Evolutionary conservation across 2,113 vertebrate species (phyloP).

Genomic region (Serinus canaria): DNA sequence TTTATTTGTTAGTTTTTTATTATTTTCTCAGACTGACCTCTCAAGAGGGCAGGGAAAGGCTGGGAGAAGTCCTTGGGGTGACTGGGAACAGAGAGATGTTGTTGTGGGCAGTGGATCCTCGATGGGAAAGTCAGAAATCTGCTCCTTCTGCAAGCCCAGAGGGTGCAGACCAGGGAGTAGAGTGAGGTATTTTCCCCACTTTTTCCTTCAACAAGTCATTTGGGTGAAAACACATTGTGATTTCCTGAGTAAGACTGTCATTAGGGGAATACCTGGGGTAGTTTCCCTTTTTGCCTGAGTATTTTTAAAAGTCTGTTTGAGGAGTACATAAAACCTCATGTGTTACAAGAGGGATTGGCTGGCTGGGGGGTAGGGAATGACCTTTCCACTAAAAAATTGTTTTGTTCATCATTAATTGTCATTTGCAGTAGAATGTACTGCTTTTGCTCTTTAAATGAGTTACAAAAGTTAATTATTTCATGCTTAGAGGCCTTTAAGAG

Average conservation of each 20-base stretch:
- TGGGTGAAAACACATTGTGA: rapidly evolving
- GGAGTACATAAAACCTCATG: neutral
- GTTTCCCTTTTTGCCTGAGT: neutral
- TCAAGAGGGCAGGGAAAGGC: neutral
- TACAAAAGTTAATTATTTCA: neutral
- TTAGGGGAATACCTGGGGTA: neutral
- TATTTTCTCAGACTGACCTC: neutral
- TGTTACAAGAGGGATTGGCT: neutral
- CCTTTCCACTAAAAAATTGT: neutral
- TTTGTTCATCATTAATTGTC: neutral
- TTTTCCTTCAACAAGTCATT: neutral
- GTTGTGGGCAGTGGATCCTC: neutral
- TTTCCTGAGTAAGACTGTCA: neutral
- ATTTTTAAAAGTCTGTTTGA: neutral
- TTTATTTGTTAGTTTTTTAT: neutral
- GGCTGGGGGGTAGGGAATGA: neutral
- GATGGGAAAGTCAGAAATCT: neutral
- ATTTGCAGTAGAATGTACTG: neutral
- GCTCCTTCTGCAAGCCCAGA: neutral
- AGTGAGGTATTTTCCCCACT: rapidly evolving
- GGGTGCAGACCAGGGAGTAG: rapidly evolving
- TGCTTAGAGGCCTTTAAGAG: neutral
- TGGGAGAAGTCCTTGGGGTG: neutral
- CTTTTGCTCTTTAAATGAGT: neutral
- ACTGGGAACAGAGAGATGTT: neutral